phyloP scores from a whole-genome alignment of 2,113 vertebrate genomes.

The Nettapus auritus region DNA sequence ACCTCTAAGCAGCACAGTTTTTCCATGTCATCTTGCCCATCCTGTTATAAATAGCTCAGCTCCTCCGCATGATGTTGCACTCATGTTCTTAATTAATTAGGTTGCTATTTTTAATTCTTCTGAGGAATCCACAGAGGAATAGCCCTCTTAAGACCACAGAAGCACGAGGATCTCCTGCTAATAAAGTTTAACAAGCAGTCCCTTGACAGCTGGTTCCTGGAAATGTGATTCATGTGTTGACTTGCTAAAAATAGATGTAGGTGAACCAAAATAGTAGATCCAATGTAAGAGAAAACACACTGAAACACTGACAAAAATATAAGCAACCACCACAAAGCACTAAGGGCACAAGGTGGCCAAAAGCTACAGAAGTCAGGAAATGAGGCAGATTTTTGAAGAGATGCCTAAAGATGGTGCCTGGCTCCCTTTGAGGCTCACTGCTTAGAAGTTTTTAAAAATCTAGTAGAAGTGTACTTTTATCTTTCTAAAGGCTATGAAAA shows the following conservation, averaged over 20 bases:
- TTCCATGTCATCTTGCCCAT: not conserved
- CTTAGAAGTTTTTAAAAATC: not conserved
- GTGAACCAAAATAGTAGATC: not conserved
- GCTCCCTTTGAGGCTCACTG: not conserved
- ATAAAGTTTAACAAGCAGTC: not conserved
- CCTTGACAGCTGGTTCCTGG: not conserved
- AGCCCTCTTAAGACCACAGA: not conserved
- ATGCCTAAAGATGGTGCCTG: not conserved
- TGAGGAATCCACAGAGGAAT: not conserved
- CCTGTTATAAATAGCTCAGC: not conserved
- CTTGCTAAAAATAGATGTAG: conserved; percentile 14
- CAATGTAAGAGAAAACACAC: not conserved
- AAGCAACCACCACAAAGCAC: not conserved
- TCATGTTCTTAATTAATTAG: not conserved
- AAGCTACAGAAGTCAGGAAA: not conserved
- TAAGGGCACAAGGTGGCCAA: not conserved
- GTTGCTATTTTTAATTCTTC: conserved; percentile 32
- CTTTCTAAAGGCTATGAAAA: conserved; percentile 19
- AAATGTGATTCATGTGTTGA: not conserved
- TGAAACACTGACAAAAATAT: not conserved
- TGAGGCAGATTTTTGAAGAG: not conserved
- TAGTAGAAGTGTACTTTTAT: not conserved
- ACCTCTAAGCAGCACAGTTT: not conserved
- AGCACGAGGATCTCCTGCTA: not conserved
- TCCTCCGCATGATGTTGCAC: not conserved